Conservation (phyloP, 2,888 invertebrate species). For the Bedellia somnulentella region DNA sequence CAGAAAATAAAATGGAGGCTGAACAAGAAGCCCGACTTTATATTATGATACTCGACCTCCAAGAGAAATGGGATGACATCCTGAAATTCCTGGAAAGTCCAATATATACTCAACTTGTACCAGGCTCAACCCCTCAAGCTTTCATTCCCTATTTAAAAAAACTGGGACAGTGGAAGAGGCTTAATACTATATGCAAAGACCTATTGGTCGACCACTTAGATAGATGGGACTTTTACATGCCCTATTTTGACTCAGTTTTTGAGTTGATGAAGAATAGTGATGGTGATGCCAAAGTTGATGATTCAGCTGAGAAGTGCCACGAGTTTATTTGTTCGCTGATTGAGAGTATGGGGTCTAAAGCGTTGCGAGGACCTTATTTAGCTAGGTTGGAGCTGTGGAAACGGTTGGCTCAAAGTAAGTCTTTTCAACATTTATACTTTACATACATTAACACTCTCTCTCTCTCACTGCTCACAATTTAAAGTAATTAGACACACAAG, state of each 20-base stretch:
- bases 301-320: constrained; percentile 44
- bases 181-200: constrained; percentile 73
- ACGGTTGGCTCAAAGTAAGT: no score
- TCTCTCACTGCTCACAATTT: no score
- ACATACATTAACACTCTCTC: no score
- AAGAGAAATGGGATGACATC: constrained; percentile 80
- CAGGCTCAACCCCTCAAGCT: constrained; percentile 68
- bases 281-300: constrained; percentile 22
- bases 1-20: constrained; percentile 85
- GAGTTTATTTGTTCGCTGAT: constrained; percentile 52
- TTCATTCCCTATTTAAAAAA: constrained; percentile 74
- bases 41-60: constrained; percentile 76
- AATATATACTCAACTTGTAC: constrained; percentile 68
- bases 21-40: constrained; percentile 93
- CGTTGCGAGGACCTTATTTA: constrained; percentile 78
- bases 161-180: constrained; percentile 72
- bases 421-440: no score
- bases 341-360: constrained; percentile 44
- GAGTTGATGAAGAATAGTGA: constrained; percentile 47
- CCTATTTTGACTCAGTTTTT: constrained; percentile 73
- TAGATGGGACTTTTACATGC: constrained; percentile 73
- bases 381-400: constrained; percentile 78
- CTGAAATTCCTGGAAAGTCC: constrained; percentile 79
- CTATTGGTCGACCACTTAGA: constrained; percentile 74
- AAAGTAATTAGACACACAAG: no score